phyloP scores from a whole-genome alignment of 2,113 vertebrate species.

The Diadophis punctatus region DNA sequence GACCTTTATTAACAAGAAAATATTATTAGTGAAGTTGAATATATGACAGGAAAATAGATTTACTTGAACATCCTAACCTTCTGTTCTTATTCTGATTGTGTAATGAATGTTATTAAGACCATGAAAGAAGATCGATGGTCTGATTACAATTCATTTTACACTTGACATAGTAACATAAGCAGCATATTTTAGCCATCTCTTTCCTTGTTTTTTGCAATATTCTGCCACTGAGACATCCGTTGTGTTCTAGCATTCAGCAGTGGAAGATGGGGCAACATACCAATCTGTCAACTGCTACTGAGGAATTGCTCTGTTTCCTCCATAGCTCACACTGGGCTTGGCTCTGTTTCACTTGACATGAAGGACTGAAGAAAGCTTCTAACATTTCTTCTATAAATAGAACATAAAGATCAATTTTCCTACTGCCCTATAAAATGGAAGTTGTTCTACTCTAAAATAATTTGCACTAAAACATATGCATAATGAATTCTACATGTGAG shows the following conservation, averaged over 20 bases:
- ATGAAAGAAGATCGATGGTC: slow-evolving; percentile 3
- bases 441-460: slow-evolving; percentile 53
- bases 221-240: slow-evolving; percentile 39
- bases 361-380: slow-evolving; percentile 33
- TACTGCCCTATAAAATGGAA: slow-evolving; percentile 49
- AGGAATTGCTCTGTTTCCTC: slow-evolving; percentile 24
- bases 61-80: slow-evolving; percentile 12
- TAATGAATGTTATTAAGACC: not conserved
- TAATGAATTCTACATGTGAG: slow-evolving; percentile 50
- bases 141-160: slow-evolving; percentile 41
- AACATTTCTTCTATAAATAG: slow-evolving; percentile 50
- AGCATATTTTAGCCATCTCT: slow-evolving; percentile 36
- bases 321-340: slow-evolving; percentile 24
- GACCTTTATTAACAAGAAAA: slow-evolving; percentile 1
- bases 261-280: slow-evolving; percentile 30
- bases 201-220: slow-evolving; percentile 53
- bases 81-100: slow-evolving; percentile 22
- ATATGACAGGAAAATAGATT: not conserved
- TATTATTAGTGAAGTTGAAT: not conserved
- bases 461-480: slow-evolving; percentile 62
- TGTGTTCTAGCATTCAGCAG: slow-evolving; percentile 49
- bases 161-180: slow-evolving; percentile 46
- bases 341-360: slow-evolving; percentile 39
- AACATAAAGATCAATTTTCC: slow-evolving; percentile 19
- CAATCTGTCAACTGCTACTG: slow-evolving; percentile 37